Conservation (phyloP, 1,140 invertebrate genomes). For the Acyrthosiphon pisum region DNA sequence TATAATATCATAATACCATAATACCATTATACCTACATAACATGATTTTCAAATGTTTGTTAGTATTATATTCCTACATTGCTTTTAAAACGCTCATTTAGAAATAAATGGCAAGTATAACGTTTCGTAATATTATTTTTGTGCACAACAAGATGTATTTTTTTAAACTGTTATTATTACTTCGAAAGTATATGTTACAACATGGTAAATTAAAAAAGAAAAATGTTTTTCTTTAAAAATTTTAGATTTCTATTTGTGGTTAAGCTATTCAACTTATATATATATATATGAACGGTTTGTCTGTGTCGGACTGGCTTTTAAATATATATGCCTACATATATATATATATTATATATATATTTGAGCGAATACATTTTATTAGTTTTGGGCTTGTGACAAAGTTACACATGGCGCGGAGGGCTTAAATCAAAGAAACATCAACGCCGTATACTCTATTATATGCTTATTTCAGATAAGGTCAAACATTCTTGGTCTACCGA, state of each 20-base stretch:
- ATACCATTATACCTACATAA: not conserved
- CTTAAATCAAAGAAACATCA: conserved; percentile 13
- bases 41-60: not conserved
- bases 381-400: not conserved
- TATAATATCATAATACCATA: too few species aligned
- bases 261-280: not conserved
- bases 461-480: not conserved
- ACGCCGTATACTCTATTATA: not conserved
- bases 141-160: not conserved
- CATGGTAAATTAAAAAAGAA: not conserved
- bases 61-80: not conserved
- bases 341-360: not conserved
- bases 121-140: not conserved
- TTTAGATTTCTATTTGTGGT: not conserved
- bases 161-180: not conserved
- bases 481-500: not conserved
- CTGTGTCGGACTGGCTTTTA: not conserved
- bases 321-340: too few species aligned
- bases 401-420: not conserved
- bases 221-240: not conserved
- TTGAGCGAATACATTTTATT: not conserved
- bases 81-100: not conserved
- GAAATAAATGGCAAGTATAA: not conserved
- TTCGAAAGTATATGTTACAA: not conserved
- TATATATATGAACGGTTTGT: not conserved